Evolutionary conservation across 2,113 vertebrate species (phyloP), one percentile per base, ranked within the genome.

Genomic region (Pavo muticus): DNA sequence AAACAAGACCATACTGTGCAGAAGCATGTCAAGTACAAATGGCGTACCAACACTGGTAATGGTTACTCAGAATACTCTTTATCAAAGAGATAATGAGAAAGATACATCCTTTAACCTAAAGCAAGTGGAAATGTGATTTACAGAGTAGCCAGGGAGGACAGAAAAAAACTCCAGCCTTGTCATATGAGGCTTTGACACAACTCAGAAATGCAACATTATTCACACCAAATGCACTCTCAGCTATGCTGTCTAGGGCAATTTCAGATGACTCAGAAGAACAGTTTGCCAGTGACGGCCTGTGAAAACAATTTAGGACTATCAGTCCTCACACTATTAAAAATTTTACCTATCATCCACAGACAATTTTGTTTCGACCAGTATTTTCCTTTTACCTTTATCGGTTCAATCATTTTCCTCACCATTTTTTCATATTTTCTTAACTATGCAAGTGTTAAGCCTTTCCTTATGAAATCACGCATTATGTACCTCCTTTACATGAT

Each of bases 191-290:
- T 67, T 56, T 48, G 71, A 90, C 67, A 70, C 42, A 88, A 24
- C 11, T 90, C 42, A 93, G 50, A 93, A 94, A 92, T 19, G 18
- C 25, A 92, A 50, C 35, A 40, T 50, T 84, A 77, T 91, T 83
- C 74, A 91, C 3, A 56, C 17, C 80, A 83, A 93, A 94, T 19
- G 8, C 56, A 88, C 77, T 80, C 71, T 39, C 42, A 90, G 42
- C 6, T 94, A 60, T 57, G 68, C 60, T 80, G 74, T 73, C 64
- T 77, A 87, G 74, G 14, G 65, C 60, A 93, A 47, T 64, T 90
- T 88, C 77, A 94, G 64, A 88, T 84, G 52, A 94, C 47, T 93
- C 75, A 74, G 52, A 10, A n/a, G 69, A 88, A 88, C 75, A 47
- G 9, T 16, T n/a, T 92, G 74, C 81, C 63, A 95, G 75, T 11